Evolutionary conservation across 2,113 vertebrate genomes (phyloP).

Genomic region (Sprattus sprattus): DNA sequence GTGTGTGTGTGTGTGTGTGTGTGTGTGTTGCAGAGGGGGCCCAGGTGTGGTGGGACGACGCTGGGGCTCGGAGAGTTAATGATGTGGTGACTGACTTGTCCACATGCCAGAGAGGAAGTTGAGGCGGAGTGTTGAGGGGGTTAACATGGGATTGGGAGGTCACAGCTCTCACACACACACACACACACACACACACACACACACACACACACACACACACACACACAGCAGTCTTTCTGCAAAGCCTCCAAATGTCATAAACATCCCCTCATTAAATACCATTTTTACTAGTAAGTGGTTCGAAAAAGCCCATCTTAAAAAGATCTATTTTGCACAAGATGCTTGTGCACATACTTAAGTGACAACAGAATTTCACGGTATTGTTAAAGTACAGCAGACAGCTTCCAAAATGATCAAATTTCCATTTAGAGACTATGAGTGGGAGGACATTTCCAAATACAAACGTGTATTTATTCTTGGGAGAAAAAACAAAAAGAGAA

Average conservation of each 20-base stretch:
- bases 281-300: constrained; percentile 21
- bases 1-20: no score
- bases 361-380: constrained; percentile 34
- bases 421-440: constrained; percentile 27
- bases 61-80: constrained; percentile 21
- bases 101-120: constrained; percentile 18
- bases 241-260: background rate
- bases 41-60: constrained; percentile 11
- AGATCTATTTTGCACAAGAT: constrained; percentile 16
- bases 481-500: constrained; percentile 18
- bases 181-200: no score
- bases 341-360: constrained; percentile 1
- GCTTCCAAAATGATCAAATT: constrained; percentile 19
- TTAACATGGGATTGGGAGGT: constrained; percentile 24
- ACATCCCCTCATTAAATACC: constrained; percentile 29
- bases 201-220: no score
- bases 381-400: constrained; percentile 26
- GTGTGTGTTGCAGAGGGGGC: background rate
- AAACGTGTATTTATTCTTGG: constrained; percentile 41
- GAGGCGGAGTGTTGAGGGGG: constrained; percentile 24
- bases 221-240: constrained; percentile 21
- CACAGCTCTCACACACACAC: no score
- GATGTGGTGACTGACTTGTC: constrained; percentile 32
- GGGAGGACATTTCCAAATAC: constrained; percentile 10
- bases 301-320: constrained; percentile 4